phyloP scores from a whole-genome alignment of 2,113 vertebrate genomes.

The Hypanus sabinus region DNA sequence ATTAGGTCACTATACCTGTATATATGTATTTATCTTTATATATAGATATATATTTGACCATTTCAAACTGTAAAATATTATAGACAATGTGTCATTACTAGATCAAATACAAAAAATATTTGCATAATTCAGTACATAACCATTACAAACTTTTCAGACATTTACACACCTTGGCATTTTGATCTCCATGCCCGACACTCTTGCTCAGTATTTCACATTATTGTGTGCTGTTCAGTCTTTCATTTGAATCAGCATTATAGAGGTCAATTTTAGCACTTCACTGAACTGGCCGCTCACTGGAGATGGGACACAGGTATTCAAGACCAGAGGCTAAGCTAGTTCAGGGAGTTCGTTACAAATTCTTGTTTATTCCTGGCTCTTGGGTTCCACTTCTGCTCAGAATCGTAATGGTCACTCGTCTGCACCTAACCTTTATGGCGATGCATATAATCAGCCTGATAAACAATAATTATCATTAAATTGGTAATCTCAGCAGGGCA shows the following conservation, averaged over 20 bases:
- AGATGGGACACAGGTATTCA: not conserved
- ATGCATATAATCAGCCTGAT: not conserved
- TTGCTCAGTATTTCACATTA: not conserved
- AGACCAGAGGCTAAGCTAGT: not conserved
- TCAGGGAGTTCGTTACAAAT: not conserved
- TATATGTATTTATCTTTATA: constrained; percentile 32
- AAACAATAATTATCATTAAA: not conserved
- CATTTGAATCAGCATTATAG: not conserved
- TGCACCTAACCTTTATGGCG: not conserved
- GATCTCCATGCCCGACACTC: not conserved
- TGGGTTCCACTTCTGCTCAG: not conserved
- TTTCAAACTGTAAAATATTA: constrained; percentile 35
- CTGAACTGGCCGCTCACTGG: not conserved
- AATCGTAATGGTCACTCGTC: not conserved
- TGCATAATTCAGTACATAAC: constrained; percentile 33
- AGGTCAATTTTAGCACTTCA: not conserved
- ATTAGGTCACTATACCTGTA: not conserved
- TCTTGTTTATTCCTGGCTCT: not conserved
- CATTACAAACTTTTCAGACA: constrained; percentile 16
- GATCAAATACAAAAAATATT: constrained; percentile 38
- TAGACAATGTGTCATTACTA: constrained; percentile 34
- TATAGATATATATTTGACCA: constrained; percentile 29
- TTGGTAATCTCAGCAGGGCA: not conserved
- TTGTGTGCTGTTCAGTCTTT: not conserved
- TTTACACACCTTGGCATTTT: constrained; percentile 18